Evolutionary conservation across 2,113 vertebrate genomes (phyloP), one percentile per base, ranked within the genome.

Genomic region (Ammospiza caudacuta): DNA sequence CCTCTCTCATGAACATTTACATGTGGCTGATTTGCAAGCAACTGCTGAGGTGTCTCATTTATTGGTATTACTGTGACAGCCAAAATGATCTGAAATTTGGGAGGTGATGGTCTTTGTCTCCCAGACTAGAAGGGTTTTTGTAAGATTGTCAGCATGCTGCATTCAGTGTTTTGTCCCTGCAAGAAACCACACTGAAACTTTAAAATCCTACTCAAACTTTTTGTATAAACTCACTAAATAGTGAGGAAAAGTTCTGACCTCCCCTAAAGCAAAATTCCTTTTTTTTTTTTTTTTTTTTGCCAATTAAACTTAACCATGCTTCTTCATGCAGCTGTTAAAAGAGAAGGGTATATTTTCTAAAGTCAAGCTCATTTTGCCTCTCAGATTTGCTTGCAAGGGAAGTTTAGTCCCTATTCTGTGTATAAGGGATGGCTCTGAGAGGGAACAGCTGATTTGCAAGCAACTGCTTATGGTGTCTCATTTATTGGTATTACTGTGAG

Each of bases 1-100:
- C 54, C 66, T 37, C 87, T 67, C 74, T 64, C 3, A 2, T 39
- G 39, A 85, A 18, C 59, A 25, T 89, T 89, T 77, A 46, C 33
- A 29, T 77, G 9, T 8, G 15, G 54, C 68, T 90, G 3, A 29
- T 83, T 77, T 86, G 64, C 79, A 66, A 83, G 68, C 51, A 51
- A 2, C 33, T 63, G n/a, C 66, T 91, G 0, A 14, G 7, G 58
- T 37, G n/a, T 46, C 7, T 2, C 15, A 0, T 46, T 35, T 29
- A 15, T 59, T 68, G 77, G 11, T 66, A 2, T 64, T 61, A 18
- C n/a, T 86, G 54, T 21, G 47, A 5, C 35, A 78, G 73, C 58
- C 46, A 7, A 21, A 59, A 16, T 15, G n/a, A 63, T 10, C 25
- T 5, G 2, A 6, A 10, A 25, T 15, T 9, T 61, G 43, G 68